Conservation (phyloP, 2,888 invertebrate species). For the Drosophila cracens region DNA sequence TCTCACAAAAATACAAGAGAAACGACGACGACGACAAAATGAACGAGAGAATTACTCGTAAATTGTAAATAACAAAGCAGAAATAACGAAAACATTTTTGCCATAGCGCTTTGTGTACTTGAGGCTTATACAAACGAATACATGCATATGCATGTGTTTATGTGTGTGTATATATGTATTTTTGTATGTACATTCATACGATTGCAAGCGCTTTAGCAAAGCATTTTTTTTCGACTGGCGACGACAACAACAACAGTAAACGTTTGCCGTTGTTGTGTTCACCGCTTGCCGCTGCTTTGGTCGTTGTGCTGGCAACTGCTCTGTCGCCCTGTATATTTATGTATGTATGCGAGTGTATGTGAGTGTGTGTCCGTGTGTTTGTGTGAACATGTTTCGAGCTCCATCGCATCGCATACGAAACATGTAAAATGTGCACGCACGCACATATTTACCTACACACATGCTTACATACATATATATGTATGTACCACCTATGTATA, state of each 20-base stretch:
- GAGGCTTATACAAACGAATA: constrained; percentile 33
- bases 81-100: constrained; percentile 55
- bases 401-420: constrained; percentile 60
- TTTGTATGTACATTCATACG: constrained; percentile 24
- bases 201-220: constrained; percentile 42
- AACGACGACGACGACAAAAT: constrained; percentile 32
- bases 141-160: constrained; percentile 14
- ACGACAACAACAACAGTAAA: constrained; percentile 37
- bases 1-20: constrained; percentile 36
- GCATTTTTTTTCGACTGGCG: constrained; percentile 34
- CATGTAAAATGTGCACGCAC: constrained; percentile 51
- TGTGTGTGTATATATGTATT: not conserved
- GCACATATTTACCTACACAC: constrained; percentile 21
- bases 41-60: constrained; percentile 79
- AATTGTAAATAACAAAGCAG: constrained; percentile 70
- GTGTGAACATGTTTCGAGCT: constrained; percentile 62
- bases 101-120: constrained; percentile 42
- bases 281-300: constrained; percentile 31
- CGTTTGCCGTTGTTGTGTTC: constrained; percentile 49
- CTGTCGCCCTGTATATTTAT: constrained; percentile 25
- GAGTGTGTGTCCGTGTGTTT: constrained; percentile 22
- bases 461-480: not conserved
- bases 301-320: constrained; percentile 47
- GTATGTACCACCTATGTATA: constrained; percentile 7
- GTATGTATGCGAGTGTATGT: constrained; percentile 16